Evolutionary conservation across 2,797 vertebrate species (phyloP).

Genomic region (Miichthys miiuy): DNA sequence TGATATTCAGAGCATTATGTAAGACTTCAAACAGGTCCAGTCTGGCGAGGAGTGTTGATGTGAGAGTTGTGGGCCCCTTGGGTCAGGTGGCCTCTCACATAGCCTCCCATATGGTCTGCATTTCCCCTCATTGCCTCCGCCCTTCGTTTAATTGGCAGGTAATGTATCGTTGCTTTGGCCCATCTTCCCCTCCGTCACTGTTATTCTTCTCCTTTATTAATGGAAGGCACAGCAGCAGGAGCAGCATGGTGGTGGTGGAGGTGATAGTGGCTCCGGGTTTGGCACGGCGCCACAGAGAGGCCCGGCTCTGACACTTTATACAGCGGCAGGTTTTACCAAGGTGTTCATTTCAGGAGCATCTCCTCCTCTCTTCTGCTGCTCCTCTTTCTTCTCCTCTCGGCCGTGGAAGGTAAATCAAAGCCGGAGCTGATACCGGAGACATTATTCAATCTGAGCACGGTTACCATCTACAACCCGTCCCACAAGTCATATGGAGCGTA

Average conservation of each 20-base stretch:
- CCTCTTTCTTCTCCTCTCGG: constrained; percentile 59
- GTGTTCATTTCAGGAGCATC: constrained; percentile 87
- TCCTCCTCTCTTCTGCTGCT: constrained; percentile 70
- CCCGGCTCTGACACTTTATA: constrained; percentile 85
- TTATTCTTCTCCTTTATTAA: constrained; percentile 76
- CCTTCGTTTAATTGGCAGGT: constrained; percentile 85
- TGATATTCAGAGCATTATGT: constrained; percentile 79
- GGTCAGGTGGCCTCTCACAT: constrained; percentile 82
- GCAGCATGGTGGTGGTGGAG: constrained; percentile 34
- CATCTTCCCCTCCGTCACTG: constrained; percentile 58
- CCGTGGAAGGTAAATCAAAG: constrained; percentile 77
- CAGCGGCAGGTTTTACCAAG: constrained; percentile 85
- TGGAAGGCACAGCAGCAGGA: constrained; percentile 43
- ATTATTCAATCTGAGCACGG: constrained; percentile 60
- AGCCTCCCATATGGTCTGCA: constrained; percentile 84
- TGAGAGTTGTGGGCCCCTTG: constrained; percentile 78
- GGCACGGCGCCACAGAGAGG: constrained; percentile 79
- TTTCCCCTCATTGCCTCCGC: constrained; percentile 71
- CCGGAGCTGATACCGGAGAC: constrained; percentile 66
- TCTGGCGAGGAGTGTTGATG: constrained; percentile 76
- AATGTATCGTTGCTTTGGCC: constrained; percentile 78
- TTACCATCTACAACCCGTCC: constrained; percentile 41
- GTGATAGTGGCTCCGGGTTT: constrained; percentile 69
- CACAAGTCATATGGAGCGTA: constrained; percentile 37
- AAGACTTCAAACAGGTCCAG: constrained; percentile 80